Evolutionary conservation across 2,797 vertebrate genomes (phyloP), one percentile per base, ranked within the genome.

Genomic region (Phrynocephalus vlangalii): DNA sequence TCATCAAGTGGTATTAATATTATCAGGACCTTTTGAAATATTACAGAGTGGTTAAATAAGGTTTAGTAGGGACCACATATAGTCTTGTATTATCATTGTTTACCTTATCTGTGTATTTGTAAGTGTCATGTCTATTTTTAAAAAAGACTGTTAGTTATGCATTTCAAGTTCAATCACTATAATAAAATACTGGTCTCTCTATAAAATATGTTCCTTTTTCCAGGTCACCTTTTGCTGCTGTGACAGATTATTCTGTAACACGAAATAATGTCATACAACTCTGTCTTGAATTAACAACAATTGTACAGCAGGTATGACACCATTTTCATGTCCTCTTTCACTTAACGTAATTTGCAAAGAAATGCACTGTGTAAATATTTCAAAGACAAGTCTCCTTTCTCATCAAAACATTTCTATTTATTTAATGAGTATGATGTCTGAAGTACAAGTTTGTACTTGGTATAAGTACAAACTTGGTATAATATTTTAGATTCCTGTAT

Each of bases 201-300:
- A 79, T 63, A 87, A 5, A 63, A 88, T 72, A 33, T 72, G 91
- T 82, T 88, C 97, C 95, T 88, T 96, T 97, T 97, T 97, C 95
- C 96, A 99, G 99, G 96, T 99, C 99, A 89, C 98, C 99, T 66
- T 99, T 99, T 95, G 98, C 99, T 92, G 98, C 99, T 78, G 99
- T 99, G 94, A 98, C 99, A 85, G 99, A 99, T 97, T 99, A 99
- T 91, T 99, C 98, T 63, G 97, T 99, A 95, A 99, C 98, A 94
- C 98, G 99, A 92, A 99, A 99, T 96, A 99, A 98, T 87, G 98
- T 99, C 90, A 99, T 99, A 96, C 99, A 99, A 95, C 97, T 99
- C 90, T 99, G 99, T 97, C 97, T 99, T 91, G 99, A 99, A 96
- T 97, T 99, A 96, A 98, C 98, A 95, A 98, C 98, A 94, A 99